Conservation (phyloP, 2,113 vertebrate species). For the Rhineura floridana region DNA sequence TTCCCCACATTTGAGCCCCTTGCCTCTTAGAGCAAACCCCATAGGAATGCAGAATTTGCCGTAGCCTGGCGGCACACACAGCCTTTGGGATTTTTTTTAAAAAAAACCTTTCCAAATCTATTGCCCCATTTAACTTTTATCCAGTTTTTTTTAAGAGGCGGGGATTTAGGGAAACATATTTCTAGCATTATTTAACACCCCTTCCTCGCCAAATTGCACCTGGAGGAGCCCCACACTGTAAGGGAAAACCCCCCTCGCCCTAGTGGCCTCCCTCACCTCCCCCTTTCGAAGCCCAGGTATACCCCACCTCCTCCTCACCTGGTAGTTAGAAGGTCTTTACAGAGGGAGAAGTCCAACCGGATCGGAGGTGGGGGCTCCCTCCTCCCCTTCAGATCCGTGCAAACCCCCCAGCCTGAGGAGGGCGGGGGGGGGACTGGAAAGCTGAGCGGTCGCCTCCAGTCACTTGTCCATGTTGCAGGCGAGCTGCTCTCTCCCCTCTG, state of each 20-base stretch:
- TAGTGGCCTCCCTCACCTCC: not conserved
- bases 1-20: not conserved
- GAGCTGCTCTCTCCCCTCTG: not conserved
- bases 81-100: too few relatives aligned
- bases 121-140: not conserved
- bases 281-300: not conserved
- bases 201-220: not conserved
- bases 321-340: not conserved
- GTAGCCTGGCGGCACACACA: too few relatives aligned
- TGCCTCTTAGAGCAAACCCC: not conserved
- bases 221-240: not conserved
- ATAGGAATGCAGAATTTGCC: not conserved
- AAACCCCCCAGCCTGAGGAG: not conserved
- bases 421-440: not conserved
- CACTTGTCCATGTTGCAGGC: not conserved
- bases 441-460: not conserved
- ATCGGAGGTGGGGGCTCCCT: not conserved
- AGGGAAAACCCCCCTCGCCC: not conserved
- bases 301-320: not conserved
- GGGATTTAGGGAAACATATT: too few relatives aligned
- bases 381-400: not conserved
- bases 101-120: not conserved
- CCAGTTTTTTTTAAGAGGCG: too few relatives aligned
- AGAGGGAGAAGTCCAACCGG: not conserved
- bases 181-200: too few relatives aligned